These are phyloP conservation scores for Palythoa caribaeorum DNA, from an alignment of 92 coral and sea anemone genomes.

Conservation along the genomic window DNA sequence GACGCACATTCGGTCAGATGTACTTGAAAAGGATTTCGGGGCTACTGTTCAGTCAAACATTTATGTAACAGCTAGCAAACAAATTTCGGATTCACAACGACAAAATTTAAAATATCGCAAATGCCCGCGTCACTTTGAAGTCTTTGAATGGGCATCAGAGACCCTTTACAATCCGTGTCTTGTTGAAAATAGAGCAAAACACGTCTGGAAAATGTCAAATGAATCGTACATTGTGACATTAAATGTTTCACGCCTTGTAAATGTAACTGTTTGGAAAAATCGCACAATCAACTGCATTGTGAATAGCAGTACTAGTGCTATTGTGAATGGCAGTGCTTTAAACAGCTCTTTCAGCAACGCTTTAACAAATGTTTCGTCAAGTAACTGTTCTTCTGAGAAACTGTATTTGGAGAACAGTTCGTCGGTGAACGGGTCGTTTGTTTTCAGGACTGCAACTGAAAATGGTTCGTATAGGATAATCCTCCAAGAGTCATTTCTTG, in stretches of 20 bases:
- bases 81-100: constrained; percentile 26
- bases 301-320: background rate
- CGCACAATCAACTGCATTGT: constrained; percentile 28
- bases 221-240: constrained; percentile 51
- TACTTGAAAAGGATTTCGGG: constrained; percentile 65
- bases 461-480: constrained; percentile 58
- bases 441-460: constrained; percentile 30
- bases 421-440: constrained; percentile 36
- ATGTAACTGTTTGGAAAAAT: constrained; percentile 53
- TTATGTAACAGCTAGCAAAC: constrained; percentile 3
- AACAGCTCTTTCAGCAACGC: constrained; percentile 18
- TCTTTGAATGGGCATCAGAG: constrained; percentile 54
- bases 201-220: constrained; percentile 43
- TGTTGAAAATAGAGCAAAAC: constrained; percentile 53
- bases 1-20: constrained; percentile 33
- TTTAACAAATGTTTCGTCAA: background rate
- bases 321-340: background rate
- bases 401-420: constrained; percentile 20
- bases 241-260: constrained; percentile 51
- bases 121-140: constrained; percentile 65
- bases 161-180: constrained; percentile 66
- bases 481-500: constrained; percentile 55
- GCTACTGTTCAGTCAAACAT: constrained; percentile 34
- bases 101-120: constrained; percentile 21
- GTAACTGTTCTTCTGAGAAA: constrained; percentile 28